Percentiles rank a stretch among this genome's conserved stretches.
phyloP scores from a whole-genome alignment of 2,113 vertebrate genomes.

The Sphyrna mokarran region DNA sequence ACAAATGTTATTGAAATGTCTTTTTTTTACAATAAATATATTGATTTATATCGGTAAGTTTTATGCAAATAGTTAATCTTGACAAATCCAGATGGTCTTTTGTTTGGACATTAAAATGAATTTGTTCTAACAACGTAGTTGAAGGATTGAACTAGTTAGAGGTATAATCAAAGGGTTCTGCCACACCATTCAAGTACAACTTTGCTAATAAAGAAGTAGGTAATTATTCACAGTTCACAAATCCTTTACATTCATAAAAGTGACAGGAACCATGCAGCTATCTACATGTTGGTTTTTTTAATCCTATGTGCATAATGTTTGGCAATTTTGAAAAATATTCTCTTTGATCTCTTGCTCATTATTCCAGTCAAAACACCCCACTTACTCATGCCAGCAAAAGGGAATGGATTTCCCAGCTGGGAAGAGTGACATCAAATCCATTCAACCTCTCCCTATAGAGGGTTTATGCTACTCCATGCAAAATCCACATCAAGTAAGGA shows the following conservation, averaged over 20 bases:
- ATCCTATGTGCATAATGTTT: background rate
- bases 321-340: background rate
- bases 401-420: slow-evolving; percentile 20
- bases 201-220: background rate
- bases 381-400: background rate
- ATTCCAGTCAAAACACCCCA: background rate
- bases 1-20: background rate
- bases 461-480: slow-evolving; percentile 20
- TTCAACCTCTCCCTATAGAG: slow-evolving; percentile 34
- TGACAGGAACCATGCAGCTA: background rate
- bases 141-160: background rate
- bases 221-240: slow-evolving; percentile 23
- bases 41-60: background rate
- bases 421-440: slow-evolving; percentile 34
- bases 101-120: background rate
- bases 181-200: background rate
- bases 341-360: slow-evolving; percentile 25
- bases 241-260: background rate
- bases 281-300: background rate
- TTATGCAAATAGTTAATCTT: background rate
- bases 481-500: slow-evolving; percentile 25
- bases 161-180: background rate
- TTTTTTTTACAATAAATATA: background rate
- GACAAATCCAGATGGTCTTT: background rate
- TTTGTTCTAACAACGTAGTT: background rate